These are phyloP conservation scores for Geococcyx californianus DNA, from an alignment of 2,113 vertebrate genomes.

Conservation along the genomic window DNA sequence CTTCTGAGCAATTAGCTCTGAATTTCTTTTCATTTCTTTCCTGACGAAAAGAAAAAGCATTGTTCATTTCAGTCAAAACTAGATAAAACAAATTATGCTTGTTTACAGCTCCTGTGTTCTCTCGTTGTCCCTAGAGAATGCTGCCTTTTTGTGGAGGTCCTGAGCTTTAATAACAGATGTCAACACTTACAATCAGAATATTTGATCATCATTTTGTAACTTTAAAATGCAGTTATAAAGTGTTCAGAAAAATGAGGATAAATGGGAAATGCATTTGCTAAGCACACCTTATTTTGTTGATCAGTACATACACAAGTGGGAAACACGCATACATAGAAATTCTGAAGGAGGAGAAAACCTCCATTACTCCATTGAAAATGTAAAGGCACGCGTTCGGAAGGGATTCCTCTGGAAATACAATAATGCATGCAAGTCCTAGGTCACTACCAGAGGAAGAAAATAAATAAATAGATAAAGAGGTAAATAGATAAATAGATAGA, in stretches of 20 bases:
- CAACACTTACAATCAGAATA: not conserved
- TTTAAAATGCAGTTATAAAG: not conserved
- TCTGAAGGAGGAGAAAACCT: not conserved
- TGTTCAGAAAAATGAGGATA: not conserved
- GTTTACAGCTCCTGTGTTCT: not conserved
- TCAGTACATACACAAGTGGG: not conserved
- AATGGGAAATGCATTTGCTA: not conserved
- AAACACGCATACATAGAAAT: not conserved
- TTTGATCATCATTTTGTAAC: not conserved
- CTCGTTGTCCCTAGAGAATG: not conserved
- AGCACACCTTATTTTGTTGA: not conserved
- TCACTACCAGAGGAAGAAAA: not conserved
- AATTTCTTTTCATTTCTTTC: not conserved
- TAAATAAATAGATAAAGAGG: not conserved
- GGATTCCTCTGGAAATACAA: not conserved
- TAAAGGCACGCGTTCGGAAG: not conserved
- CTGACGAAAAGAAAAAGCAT: not conserved
- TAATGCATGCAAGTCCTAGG: not conserved
- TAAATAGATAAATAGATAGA: too few species aligned
- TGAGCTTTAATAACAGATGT: not conserved
- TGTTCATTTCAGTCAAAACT: not conserved
- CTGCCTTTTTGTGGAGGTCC: not conserved
- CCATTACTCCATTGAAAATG: not conserved
- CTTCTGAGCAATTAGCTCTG: not conserved
- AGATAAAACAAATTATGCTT: not conserved